These are phyloP conservation scores for Leuciscus idus DNA, from an alignment of 2,113 vertebrate genomes.

Conservation along the genomic window DNA sequence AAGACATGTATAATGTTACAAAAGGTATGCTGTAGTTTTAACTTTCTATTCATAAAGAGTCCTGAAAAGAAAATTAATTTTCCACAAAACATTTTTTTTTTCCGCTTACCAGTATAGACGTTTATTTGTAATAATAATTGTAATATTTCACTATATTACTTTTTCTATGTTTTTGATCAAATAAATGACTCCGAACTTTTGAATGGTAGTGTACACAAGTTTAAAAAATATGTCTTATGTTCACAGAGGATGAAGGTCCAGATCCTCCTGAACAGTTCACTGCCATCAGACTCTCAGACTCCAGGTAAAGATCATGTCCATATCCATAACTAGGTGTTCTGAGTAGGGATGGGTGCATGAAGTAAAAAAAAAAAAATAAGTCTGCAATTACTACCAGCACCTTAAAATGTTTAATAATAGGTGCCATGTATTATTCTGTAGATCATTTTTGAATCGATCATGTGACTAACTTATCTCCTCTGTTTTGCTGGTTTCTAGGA, in stretches of 20 bases:
- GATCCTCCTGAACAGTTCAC: conserved; percentile 96
- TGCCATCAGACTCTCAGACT: conserved; percentile 92
- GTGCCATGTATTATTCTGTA: neutral
- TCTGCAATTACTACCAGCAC: too few relatives aligned
- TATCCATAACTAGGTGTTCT: neutral
- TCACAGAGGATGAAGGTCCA: conserved; percentile 89
- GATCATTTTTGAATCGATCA: neutral
- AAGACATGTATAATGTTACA: neutral
- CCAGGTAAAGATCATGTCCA: conserved; percentile 75
- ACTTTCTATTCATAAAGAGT: too few relatives aligned
- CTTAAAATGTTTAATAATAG: too few relatives aligned
- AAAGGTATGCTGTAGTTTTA: neutral
- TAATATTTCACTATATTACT: too few relatives aligned
- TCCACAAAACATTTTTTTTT: neutral
- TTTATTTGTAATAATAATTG: too few relatives aligned
- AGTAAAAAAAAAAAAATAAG: too few relatives aligned
- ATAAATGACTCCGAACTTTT: neutral
- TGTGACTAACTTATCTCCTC: neutral
- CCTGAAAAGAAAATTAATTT: neutral
- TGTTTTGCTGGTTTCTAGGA: conserved; percentile 68
- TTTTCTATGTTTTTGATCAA: neutral
- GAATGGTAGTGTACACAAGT: neutral
- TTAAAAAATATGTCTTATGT: conserved; percentile 30
- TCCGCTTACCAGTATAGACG: too few relatives aligned
- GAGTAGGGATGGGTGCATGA: neutral